Base-by-base conservation (phyloP, 2,113 vertebrate species). In the pig (Sus scrofa) region DNA sequence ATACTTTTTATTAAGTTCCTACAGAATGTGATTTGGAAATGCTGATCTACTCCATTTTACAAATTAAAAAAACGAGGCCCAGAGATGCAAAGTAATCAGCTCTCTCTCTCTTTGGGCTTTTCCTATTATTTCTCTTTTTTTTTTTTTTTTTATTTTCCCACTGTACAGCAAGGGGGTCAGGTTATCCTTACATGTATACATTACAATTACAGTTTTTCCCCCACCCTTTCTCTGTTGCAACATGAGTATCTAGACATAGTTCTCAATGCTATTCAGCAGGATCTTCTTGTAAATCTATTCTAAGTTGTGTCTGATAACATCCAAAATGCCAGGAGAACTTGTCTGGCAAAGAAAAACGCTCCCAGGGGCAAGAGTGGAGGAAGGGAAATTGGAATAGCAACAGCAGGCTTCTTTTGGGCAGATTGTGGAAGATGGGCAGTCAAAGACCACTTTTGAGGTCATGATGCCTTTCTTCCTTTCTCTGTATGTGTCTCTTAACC, bases 321-420 rank as follows among this genome's bases (percentile, higher is more conserved):
- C 5, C 78, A 68, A 86, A 96, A 60, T 90, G 20, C 27, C 68
- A 60, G 79, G 82, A 77, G 62, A 88, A 94, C n/a, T 58, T 83
- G 30, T 37, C 68, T 79, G 63, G 56, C 54, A 95, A 75, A 92
- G 44, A 44, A 52, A 39, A 91, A n/a, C 13, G 67, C 22, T 95
- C 19, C 9, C 12, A 32, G 16, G 30, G 12, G 15, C 78, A 52
- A 56, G 39, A 37, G 8, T 14, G 19, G 30, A 67, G 27, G 89
- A 58, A 34, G 6, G 60, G 34, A 78, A 19, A 34, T 4, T 37
- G 19, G n/a, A 62, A 74, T 13, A 50, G n/a, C 8, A 6, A 8
- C 0, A 30, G 14, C 8, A 60, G 20, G 4, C 52, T 68, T 71
- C 77, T 91, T 27, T 60, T 3, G 5, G 39, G 39, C 37, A 52